Conservation (phyloP, 2,888 invertebrate species). For the Chrysodeixis includens region DNA sequence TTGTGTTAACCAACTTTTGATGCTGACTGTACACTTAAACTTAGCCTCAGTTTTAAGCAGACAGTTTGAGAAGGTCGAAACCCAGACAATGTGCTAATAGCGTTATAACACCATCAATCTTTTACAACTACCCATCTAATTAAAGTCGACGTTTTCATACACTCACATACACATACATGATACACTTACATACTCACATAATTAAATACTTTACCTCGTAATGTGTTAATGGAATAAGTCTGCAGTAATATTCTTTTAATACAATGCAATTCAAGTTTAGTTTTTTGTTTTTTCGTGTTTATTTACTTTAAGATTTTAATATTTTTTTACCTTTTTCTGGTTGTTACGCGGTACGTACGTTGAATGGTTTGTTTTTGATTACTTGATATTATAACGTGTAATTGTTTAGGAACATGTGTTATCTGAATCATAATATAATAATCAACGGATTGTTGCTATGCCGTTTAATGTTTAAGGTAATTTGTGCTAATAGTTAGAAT, state of each 20-base stretch:
- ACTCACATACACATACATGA: too few relatives aligned
- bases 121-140: slow-evolving; percentile 33
- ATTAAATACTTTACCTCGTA: slow-evolving; percentile 14
- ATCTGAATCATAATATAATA: too few relatives aligned
- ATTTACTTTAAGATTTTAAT: not conserved
- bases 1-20: too few relatives aligned
- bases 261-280: slow-evolving; percentile 7
- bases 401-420: not conserved
- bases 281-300: slow-evolving; percentile 10
- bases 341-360: not conserved
- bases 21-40: not conserved
- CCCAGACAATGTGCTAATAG: slow-evolving; percentile 19
- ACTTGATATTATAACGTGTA: not conserved
- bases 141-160: slow-evolving; percentile 24
- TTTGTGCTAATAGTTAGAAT: not conserved
- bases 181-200: too few relatives aligned
- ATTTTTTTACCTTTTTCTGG: not conserved
- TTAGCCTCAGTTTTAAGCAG: slow-evolving; percentile 9
- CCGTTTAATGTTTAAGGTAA: not conserved
- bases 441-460: not conserved
- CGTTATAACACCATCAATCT: slow-evolving; percentile 37
- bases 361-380: not conserved
- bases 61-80: slow-evolving; percentile 22
- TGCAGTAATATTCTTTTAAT: slow-evolving; percentile 20
- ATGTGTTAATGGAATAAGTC: slow-evolving; percentile 24